Conservation (phyloP, 2,888 invertebrate genomes). For the Proisotoma minuta region DNA sequence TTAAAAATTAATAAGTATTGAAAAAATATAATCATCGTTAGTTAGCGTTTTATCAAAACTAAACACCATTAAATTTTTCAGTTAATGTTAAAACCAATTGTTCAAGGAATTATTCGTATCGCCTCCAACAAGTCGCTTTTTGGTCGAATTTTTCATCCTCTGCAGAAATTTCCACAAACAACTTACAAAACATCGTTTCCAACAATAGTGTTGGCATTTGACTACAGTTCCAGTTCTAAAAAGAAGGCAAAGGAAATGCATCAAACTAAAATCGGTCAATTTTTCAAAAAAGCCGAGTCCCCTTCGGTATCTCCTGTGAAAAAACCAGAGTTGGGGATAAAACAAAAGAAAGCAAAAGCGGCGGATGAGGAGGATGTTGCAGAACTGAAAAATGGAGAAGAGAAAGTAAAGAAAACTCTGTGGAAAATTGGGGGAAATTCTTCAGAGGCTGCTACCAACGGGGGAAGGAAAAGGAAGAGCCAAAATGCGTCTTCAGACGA, state of each 20-base stretch:
- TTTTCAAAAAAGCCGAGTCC: constrained; percentile 24
- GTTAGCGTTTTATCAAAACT: no score
- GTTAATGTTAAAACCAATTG: no score
- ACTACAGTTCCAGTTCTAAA: no score
- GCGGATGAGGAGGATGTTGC: background rate
- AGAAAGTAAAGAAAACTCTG: background rate
- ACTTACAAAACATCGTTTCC: no score
- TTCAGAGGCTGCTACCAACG: background rate
- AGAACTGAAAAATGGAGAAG: background rate
- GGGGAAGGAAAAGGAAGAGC: constrained; percentile 25
- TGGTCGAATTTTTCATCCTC: no score
- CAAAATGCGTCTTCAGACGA: constrained; percentile 24
- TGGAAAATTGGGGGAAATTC: background rate
- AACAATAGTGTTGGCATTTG: no score
- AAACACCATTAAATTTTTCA: no score
- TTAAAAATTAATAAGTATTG: no score
- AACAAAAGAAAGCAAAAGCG: constrained; percentile 7
- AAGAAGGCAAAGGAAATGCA: constrained; percentile 5
- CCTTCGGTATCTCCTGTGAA: background rate
- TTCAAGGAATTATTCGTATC: no score
- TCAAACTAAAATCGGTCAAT: constrained; percentile 28
- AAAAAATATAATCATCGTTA: no score
- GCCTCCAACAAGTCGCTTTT: no score
- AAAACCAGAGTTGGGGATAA: constrained; percentile 1
- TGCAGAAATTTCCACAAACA: no score